These are phyloP conservation scores for Pherbina coryleti DNA, from an alignment of 2,888 invertebrate species.

Conservation along the genomic window DNA sequence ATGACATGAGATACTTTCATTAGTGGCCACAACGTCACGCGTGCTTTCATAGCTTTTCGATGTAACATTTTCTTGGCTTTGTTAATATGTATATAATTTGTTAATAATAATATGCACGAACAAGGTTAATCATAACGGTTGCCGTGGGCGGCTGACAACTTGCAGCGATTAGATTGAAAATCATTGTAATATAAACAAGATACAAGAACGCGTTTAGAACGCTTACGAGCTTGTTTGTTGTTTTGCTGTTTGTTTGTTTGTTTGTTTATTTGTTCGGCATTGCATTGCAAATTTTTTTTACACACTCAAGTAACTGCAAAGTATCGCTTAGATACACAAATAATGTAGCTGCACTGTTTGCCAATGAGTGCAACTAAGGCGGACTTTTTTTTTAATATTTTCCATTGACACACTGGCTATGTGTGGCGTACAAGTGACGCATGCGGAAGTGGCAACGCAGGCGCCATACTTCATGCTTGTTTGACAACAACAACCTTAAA, in stretches of 20 bases:
- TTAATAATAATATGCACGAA: no score
- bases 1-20: constrained; percentile 13
- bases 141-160: not conserved
- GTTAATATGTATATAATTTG: not conserved
- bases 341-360: not conserved
- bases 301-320: not conserved
- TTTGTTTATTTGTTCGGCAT: not conserved
- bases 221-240: not conserved
- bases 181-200: not conserved
- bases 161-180: not conserved
- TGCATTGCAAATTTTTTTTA: not conserved
- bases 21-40: not conserved
- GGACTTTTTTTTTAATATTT: not conserved
- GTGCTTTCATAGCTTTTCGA: not conserved
- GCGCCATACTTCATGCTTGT: not conserved
- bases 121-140: constrained; percentile 18
- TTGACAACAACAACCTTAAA: no score
- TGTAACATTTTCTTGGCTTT: not conserved
- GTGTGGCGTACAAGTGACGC: not conserved
- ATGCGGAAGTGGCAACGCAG: constrained; percentile 5
- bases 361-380: not conserved
- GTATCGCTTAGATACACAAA: not conserved
- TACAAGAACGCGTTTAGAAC: not conserved
- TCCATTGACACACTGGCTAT: not conserved
- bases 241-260: not conserved